These are phyloP conservation scores for Recurvirostra avosetta DNA, from an alignment of 2,113 vertebrate species.

Conservation along the genomic window DNA sequence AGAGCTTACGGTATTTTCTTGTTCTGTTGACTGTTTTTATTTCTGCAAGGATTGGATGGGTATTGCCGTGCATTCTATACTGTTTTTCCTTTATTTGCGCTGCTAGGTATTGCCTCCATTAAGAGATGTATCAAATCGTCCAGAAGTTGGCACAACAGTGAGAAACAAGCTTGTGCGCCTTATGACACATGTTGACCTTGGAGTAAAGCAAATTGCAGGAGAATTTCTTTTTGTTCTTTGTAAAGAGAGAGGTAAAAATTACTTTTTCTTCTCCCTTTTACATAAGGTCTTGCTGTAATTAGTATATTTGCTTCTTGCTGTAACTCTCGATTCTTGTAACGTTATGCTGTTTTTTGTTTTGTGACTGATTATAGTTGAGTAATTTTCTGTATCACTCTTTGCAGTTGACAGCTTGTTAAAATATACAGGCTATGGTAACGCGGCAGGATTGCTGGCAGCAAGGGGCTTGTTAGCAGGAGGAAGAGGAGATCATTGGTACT, in stretches of 20 bases:
- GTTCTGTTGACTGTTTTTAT: neutral
- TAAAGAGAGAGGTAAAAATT: constrained; percentile 90
- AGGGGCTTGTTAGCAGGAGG: constrained; percentile 92
- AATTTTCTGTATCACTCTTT: constrained; percentile 38
- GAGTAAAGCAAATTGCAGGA: constrained; percentile 94
- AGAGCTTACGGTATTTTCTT: neutral
- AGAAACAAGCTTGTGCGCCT: constrained; percentile 96
- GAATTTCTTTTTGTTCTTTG: constrained; percentile 98
- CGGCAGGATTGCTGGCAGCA: constrained; percentile 90
- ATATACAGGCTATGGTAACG: constrained; percentile 96
- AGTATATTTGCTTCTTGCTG: neutral
- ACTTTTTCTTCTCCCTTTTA: neutral
- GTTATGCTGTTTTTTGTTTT: neutral
- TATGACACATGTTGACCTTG: constrained; percentile 95
- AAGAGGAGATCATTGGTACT: constrained; percentile 94
- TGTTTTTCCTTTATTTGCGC: neutral
- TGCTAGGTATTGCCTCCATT: constrained; percentile 91
- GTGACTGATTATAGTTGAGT: neutral
- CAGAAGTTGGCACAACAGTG: constrained; percentile 90
- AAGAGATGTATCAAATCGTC: constrained; percentile 90
- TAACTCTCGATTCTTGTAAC: neutral
- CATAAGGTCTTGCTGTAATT: neutral
- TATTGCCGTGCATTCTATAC: neutral
- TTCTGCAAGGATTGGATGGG: neutral
- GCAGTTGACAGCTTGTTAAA: constrained; percentile 95